Conservation (phyloP, 2,888 invertebrate genomes). For the Eupeodes luniger region DNA sequence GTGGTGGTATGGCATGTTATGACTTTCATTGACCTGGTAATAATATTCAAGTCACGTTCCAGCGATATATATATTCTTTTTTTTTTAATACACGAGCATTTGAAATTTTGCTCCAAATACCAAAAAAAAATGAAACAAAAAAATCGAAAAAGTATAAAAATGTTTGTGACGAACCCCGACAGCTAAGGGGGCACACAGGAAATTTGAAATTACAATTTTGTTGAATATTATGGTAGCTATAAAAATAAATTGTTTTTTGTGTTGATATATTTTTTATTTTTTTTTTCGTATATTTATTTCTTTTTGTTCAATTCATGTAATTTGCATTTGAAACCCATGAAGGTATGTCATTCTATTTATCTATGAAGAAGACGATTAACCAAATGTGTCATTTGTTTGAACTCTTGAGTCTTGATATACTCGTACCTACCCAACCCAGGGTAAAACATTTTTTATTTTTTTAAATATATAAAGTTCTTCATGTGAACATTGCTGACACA, state of each 20-base stretch:
- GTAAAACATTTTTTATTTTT: background rate
- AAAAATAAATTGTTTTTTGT: slow-evolving; percentile 62
- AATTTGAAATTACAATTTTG: slow-evolving; percentile 74
- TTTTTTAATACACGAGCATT: slow-evolving; percentile 57
- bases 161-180: slow-evolving; percentile 43
- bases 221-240: slow-evolving; percentile 58
- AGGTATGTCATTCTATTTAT: slow-evolving; percentile 34
- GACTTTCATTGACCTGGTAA: slow-evolving; percentile 73
- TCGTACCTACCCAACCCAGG: background rate
- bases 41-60: slow-evolving; percentile 72
- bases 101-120: slow-evolving; percentile 66
- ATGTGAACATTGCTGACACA: background rate
- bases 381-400: slow-evolving; percentile 55
- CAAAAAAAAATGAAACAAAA: slow-evolving; percentile 14
- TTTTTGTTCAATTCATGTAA: slow-evolving; percentile 20
- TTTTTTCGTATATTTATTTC: slow-evolving; percentile 18
- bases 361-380: slow-evolving; percentile 36
- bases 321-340: slow-evolving; percentile 52
- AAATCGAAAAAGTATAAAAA: background rate
- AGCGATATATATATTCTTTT: slow-evolving; percentile 60
- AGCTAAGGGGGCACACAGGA: slow-evolving; percentile 42
- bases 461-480: too few species aligned
- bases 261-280: slow-evolving; percentile 39
- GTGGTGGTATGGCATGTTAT: slow-evolving; percentile 55
- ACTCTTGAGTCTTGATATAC: background rate